phyloP scores from a whole-genome alignment of 2,888 invertebrate species.

The Patella depressa region DNA sequence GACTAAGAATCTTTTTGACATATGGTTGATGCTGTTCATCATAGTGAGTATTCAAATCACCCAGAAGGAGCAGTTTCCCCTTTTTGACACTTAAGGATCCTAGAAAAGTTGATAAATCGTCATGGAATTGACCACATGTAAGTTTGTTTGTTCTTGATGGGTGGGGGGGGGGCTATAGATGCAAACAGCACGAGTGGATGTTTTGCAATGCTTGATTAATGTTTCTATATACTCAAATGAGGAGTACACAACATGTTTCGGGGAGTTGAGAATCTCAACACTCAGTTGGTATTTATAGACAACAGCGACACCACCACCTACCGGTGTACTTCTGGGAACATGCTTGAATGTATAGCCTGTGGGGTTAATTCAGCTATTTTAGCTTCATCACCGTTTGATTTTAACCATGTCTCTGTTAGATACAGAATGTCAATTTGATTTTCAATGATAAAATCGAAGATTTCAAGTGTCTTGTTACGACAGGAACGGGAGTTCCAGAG shows the following conservation, averaged over 20 bases:
- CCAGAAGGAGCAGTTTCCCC: too few species aligned
- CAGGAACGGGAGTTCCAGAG: constrained; percentile 3
- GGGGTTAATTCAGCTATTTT: constrained; percentile 6
- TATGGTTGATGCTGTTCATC: neutral
- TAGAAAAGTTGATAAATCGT: too few species aligned
- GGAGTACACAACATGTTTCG: neutral
- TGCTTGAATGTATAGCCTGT: constrained; percentile 4
- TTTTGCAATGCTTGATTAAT: neutral
- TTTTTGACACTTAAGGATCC: too few species aligned
- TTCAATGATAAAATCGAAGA: constrained; percentile 10
- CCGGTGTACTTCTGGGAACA: neutral
- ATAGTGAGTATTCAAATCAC: neutral
- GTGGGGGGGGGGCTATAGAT: neutral
- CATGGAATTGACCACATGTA: too few species aligned
- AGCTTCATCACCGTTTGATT: constrained; percentile 1
- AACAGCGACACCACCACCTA: neutral
- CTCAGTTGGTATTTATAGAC: neutral
- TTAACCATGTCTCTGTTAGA: too few species aligned
- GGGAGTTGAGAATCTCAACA: too few species aligned
- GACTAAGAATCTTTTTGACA: neutral
- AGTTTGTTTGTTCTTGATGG: too few species aligned
- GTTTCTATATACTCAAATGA: neutral
- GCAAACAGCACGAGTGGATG: neutral
- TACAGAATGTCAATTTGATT: too few species aligned
- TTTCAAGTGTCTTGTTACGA: constrained; percentile 10